Base-by-base conservation (phyloP, 2,888 invertebrate genomes). In the Euplexia lucipara region DNA sequence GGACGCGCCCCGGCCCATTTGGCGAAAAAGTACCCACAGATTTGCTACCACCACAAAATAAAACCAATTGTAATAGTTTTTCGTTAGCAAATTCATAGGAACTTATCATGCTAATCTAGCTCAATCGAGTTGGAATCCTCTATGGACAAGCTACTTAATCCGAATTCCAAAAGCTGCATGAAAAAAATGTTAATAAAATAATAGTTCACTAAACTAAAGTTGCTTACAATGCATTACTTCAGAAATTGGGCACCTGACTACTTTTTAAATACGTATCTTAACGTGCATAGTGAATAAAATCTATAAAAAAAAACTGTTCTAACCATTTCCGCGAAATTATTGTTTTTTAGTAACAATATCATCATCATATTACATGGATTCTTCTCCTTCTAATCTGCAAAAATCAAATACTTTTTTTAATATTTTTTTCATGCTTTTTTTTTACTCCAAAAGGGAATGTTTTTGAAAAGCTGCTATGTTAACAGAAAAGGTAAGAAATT, bases 281-380 rank as follows among this genome's bases (percentile, higher is more conserved):
- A n/a, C 71, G 67, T 72, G 67, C 74, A 65, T 34, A 51, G 9
- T n/a, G n/a, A 49, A 34, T n/a, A 61, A 37, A 44, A 45, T 70
- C 51, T 52, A 56, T n/a, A 39, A 65, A 53, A 56, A 30, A 57
- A 44, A 58, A 51, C 32, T 18, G 34, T 30, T 73, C 74, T 74
- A 59, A 69, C 78, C 73, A 8, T 44, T 78, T 66, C 58, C 56
- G 66, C 67, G 26, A 78, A 49, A 45, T n/a, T 42, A 45, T 52
- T 47, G 44, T 60, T 18, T 42, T 30, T 41, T 45, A 74, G 44
- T 54, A 45, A 54, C 39, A 74, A 41, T 54, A 45, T 49, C 39
- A 56, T 52, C 72, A 52, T 74, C 79, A 75, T 78, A 78, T 74
- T 48, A 75, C 79, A 78, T 78, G 79, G 53, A 64, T 64, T 64